These are phyloP conservation scores for Dyspetes luteomarginatus DNA, from an alignment of 2,888 invertebrate species.

Conservation along the genomic window DNA sequence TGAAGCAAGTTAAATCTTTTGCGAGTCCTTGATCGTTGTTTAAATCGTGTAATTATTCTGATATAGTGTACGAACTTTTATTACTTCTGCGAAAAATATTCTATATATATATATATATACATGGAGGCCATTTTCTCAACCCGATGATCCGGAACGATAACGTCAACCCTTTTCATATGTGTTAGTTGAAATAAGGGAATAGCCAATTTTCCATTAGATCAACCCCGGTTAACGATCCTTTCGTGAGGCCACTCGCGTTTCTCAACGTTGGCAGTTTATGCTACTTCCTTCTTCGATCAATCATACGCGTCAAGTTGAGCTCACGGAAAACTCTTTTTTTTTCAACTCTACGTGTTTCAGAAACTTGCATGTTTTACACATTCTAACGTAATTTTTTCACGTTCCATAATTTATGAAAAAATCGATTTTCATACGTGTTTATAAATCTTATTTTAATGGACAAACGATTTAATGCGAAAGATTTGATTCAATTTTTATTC, in stretches of 20 bases:
- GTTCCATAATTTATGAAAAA: too few species aligned
- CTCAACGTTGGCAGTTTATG: constrained; percentile 10
- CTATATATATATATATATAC: too few species aligned
- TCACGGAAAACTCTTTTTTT: not conserved
- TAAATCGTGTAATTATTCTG: constrained; percentile 14
- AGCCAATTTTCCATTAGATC: constrained; percentile 49
- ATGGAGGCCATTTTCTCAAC: not conserved
- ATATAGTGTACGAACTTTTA: constrained; percentile 10
- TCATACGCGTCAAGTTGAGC: constrained; percentile 14
- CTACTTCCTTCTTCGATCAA: constrained; percentile 37
- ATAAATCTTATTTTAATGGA: too few species aligned
- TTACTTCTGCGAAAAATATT: constrained; percentile 4
- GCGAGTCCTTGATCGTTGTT: not conserved
- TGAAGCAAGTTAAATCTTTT: not conserved
- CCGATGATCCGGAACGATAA: constrained; percentile 13
- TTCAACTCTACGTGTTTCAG: not conserved
- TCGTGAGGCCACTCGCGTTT: constrained; percentile 3
- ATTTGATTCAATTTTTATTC: too few species aligned
- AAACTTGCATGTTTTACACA: not conserved
- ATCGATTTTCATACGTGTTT: too few species aligned
- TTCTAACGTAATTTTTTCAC: not conserved
- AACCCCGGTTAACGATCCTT: constrained; percentile 25
- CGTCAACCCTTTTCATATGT: constrained; percentile 24
- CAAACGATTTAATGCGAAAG: too few species aligned
- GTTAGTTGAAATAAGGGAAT: constrained; percentile 24